These are phyloP conservation scores for Bombus soroeensis DNA, from an alignment of 1,140 invertebrate genomes.

Conservation along the genomic window DNA sequence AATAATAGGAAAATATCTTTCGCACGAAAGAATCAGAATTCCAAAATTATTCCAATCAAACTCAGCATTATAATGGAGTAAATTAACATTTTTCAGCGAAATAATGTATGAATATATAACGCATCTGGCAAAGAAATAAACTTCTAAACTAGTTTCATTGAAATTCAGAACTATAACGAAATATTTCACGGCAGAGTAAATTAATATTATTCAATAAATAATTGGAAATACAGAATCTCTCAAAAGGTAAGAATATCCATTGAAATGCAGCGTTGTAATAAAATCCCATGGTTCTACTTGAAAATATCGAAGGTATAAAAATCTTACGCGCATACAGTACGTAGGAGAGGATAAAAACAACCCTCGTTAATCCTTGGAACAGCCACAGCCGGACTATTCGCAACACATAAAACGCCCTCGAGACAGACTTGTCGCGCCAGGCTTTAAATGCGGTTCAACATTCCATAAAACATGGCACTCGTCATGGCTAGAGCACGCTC, in stretches of 20 bases:
- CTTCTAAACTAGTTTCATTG: too few relatives aligned
- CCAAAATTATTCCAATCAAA: too few relatives aligned
- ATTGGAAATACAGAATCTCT: too few relatives aligned
- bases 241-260: not conserved
- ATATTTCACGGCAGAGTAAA: too few relatives aligned
- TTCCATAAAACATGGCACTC: constrained; percentile 70
- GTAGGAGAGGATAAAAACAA: constrained; percentile 19
- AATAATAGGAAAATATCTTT: too few relatives aligned
- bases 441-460: constrained; percentile 71
- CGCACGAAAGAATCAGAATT: too few relatives aligned
- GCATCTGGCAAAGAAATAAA: too few relatives aligned
- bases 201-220: too few relatives aligned
- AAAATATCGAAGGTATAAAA: constrained; percentile 23
- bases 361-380: constrained; percentile 36
- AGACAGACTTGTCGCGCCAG: constrained; percentile 56
- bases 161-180: too few relatives aligned
- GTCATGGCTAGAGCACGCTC: constrained; percentile 57
- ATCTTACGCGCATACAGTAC: constrained; percentile 7
- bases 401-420: constrained; percentile 41
- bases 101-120: too few relatives aligned
- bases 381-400: constrained; percentile 50
- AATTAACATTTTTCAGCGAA: too few relatives aligned
- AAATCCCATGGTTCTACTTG: not conserved
- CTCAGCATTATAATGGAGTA: too few relatives aligned
- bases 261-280: not conserved